Evolutionary conservation across 1,140 invertebrate genomes (phyloP).

Genomic region (Aphaenogaster floridana): DNA sequence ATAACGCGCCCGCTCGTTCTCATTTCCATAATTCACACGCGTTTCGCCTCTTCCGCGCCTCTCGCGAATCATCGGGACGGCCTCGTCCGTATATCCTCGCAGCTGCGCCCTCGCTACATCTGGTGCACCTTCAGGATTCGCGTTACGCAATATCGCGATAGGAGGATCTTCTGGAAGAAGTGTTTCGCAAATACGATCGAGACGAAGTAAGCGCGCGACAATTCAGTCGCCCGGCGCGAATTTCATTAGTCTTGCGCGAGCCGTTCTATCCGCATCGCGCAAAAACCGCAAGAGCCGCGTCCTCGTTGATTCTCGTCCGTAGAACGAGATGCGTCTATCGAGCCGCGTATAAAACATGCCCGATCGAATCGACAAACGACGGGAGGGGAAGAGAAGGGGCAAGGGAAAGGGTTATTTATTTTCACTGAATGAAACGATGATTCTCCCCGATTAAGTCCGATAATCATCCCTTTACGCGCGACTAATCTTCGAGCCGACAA

Average conservation of each 20-base stretch:
- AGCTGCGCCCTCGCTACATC: conserved; percentile 67
- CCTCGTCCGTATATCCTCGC: conserved; percentile 18
- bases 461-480: conserved; percentile 52
- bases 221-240: conserved; percentile 40
- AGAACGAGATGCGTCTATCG: conserved; percentile 15
- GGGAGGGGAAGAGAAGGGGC: neutral
- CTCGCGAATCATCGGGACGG: conserved; percentile 48
- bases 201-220: conserved; percentile 34
- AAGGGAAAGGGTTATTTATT: conserved; percentile 63
- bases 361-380: conserved; percentile 49
- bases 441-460: conserved; percentile 49
- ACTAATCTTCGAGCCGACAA: conserved; percentile 56
- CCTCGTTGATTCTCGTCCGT: conserved; percentile 50
- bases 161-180: neutral
- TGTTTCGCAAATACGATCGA: conserved; percentile 15
- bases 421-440: conserved; percentile 58
- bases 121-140: conserved; percentile 63
- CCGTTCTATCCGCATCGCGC: conserved; percentile 51
- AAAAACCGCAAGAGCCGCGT: conserved; percentile 29
- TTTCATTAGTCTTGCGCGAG: conserved; percentile 50
- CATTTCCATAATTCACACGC: conserved; percentile 76
- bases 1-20: conserved; percentile 70
- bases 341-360: conserved; percentile 9
- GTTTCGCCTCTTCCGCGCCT: conserved; percentile 62
- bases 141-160: conserved; percentile 55